Base-by-base conservation (phyloP, 2,888 invertebrate species). In the Papilio demoleus region DNA sequence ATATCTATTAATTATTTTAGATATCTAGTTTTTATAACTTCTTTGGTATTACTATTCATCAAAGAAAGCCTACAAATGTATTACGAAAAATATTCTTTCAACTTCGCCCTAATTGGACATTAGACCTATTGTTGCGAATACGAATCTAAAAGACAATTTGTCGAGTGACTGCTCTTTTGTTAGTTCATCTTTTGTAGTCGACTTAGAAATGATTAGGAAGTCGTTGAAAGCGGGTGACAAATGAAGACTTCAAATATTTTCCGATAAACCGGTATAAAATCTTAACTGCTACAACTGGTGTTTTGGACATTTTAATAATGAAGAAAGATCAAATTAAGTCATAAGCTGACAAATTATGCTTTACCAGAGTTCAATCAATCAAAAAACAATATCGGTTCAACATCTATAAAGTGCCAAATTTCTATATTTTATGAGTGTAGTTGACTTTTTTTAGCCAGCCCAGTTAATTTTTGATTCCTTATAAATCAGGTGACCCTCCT, bases 111-210 rank as follows among this genome's bases (percentile, higher is more conserved):
- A 50, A 50, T 50, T 24, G 50, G 24, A 24, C 24, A 50, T 50
- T 12, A 50, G 24, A 22, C 14, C 50, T 50, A 50, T 50, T 50
- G 50, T 50, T 50, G 24, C 24, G 24, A 24, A 14, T 12, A 14
- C 50, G 6, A 50, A 50, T 24, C 24, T 50, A 24, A 50, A 50
- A 50, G 50, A 14, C 50, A 50, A 50, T 50, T 50, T 50, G 50
- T 24, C 50, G 50, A 50, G 12, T 50, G 22, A 50, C 50, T 50
- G 5, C 24, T 14, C 22, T 24, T 50, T 50, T 50, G 24, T 50
- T 22, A 50, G 24, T 24, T 24, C 12, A 24, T 50, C 22, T 24
- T 50, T 50, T 50, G 22, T 50, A 22, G 24, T 24, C 50, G 12
- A 47, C 22, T 47, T 12, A 11, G 24, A 14, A 24, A 50, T 47